A percentile compares a stretch with the other conserved stretches of the same genome.
phyloP scores from a whole-genome alignment of 2,888 invertebrate genomes.

The Lasioglossum malachurum region DNA sequence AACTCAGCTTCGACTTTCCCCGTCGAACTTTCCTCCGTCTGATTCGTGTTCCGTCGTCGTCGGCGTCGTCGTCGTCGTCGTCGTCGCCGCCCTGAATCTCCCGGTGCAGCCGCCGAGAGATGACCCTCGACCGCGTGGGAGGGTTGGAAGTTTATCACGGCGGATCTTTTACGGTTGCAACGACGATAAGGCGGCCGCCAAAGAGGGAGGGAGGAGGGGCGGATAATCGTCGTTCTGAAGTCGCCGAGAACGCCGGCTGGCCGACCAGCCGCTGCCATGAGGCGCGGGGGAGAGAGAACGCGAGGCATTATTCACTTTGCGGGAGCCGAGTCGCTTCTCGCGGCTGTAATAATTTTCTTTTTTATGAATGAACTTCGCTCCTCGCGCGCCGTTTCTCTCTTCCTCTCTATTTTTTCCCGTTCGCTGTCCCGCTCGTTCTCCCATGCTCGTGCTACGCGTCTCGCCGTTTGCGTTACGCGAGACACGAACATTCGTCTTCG shows the following conservation, averaged over 20 bases:
- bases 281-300: constrained; percentile 9
- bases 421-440: background rate
- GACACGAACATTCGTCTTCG: constrained; percentile 63
- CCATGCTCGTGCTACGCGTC: constrained; percentile 14
- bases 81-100: background rate
- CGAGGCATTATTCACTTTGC: constrained; percentile 72
- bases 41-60: background rate
- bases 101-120: constrained; percentile 18
- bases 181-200: constrained; percentile 40
- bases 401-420: constrained; percentile 20
- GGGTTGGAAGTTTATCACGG: constrained; percentile 72
- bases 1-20: constrained; percentile 29
- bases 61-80: background rate
- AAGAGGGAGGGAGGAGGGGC: background rate
- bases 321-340: constrained; percentile 72
- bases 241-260: constrained; percentile 35
- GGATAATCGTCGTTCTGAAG: constrained; percentile 65
- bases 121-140: constrained; percentile 52
- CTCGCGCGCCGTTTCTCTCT: constrained; percentile 22
- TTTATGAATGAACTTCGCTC: constrained; percentile 73
- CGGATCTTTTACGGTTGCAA: constrained; percentile 74
- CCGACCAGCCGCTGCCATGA: constrained; percentile 3
- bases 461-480: constrained; percentile 32
- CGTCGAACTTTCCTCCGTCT: constrained; percentile 54
- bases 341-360: constrained; percentile 74